Evolutionary conservation across 1,140 invertebrate genomes (phyloP).

Genomic region (Drosophila mayri): DNA sequence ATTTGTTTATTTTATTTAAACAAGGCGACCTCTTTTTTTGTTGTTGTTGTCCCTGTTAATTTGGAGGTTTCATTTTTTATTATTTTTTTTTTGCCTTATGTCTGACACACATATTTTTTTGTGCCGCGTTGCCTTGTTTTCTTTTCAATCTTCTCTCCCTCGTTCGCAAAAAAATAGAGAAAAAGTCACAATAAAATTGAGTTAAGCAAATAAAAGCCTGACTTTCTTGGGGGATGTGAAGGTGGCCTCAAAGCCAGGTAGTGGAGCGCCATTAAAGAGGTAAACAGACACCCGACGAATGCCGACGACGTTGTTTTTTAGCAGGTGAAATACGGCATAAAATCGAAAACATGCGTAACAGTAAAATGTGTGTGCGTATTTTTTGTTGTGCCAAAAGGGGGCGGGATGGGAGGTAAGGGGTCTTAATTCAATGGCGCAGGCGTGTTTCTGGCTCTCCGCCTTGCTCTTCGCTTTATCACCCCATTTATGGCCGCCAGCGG

Average conservation of each 20-base stretch:
- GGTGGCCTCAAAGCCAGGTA: constrained; percentile 43
- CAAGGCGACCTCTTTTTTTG: constrained; percentile 59
- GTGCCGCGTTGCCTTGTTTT: constrained; percentile 12
- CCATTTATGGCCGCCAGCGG: constrained; percentile 34
- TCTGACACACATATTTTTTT: constrained; percentile 70
- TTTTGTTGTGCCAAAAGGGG: not conserved
- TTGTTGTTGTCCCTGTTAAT: constrained; percentile 61
- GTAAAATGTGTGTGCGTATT: constrained; percentile 74
- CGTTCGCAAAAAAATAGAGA: constrained; percentile 37
- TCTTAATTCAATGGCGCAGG: constrained; percentile 65
- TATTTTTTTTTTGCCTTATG: constrained; percentile 6
- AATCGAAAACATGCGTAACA: constrained; percentile 74
- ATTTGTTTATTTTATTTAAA: constrained; percentile 63
- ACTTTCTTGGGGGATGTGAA: constrained; percentile 27
- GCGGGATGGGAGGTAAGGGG: not conserved
- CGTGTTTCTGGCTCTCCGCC: constrained; percentile 26
- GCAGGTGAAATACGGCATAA: constrained; percentile 52
- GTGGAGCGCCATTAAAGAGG: constrained; percentile 46
- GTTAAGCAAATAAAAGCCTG: constrained; percentile 75
- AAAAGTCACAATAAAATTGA: constrained; percentile 61
- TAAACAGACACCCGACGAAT: constrained; percentile 65
- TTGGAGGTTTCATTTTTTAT: constrained; percentile 67
- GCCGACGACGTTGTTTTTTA: constrained; percentile 24
- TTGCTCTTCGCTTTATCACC: constrained; percentile 54
- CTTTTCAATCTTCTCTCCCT: constrained; percentile 12